phyloP scores from a whole-genome alignment of 2,113 vertebrate species.

The Bolborhynchus lineola region DNA sequence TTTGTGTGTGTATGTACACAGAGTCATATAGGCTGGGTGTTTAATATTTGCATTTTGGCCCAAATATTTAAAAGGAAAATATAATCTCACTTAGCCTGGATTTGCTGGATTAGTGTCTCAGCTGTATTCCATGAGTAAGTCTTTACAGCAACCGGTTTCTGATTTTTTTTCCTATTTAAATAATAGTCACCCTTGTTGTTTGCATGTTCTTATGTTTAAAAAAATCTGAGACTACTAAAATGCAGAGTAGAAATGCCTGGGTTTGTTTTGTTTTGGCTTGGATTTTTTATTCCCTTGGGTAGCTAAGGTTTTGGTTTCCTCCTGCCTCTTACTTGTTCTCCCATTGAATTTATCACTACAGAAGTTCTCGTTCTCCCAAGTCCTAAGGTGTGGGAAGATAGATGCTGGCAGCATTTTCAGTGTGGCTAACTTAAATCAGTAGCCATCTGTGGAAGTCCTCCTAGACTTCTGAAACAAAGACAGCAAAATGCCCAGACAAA shows the following conservation, averaged over 20 bases:
- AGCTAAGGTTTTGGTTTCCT: not conserved
- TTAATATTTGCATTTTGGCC: not conserved
- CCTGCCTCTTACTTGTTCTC: not conserved
- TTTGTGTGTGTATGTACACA: not conserved
- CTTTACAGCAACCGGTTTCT: not conserved
- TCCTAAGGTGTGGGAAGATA: not conserved
- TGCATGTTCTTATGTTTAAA: not conserved
- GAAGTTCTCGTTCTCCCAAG: not conserved
- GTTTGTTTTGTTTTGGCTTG: not conserved
- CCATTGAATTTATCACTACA: not conserved
- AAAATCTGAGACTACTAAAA: not conserved
- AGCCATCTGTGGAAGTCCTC: not conserved
- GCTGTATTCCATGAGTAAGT: not conserved
- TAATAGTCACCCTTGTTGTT: not conserved
- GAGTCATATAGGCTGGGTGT: not conserved
- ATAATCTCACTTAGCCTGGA: not conserved
- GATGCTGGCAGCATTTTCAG: not conserved
- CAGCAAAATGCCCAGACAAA: not conserved
- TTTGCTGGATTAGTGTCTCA: not conserved
- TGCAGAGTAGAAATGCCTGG: not conserved
- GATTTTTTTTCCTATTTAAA: not conserved
- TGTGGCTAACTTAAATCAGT: accelerated
- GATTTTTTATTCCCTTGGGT: not conserved
- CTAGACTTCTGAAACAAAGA: not conserved
- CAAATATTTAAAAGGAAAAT: not conserved